Evolutionary conservation across 2,888 invertebrate species (phyloP), one percentile per base, ranked within the genome.

Genomic region (Odontocolon sp.): DNA sequence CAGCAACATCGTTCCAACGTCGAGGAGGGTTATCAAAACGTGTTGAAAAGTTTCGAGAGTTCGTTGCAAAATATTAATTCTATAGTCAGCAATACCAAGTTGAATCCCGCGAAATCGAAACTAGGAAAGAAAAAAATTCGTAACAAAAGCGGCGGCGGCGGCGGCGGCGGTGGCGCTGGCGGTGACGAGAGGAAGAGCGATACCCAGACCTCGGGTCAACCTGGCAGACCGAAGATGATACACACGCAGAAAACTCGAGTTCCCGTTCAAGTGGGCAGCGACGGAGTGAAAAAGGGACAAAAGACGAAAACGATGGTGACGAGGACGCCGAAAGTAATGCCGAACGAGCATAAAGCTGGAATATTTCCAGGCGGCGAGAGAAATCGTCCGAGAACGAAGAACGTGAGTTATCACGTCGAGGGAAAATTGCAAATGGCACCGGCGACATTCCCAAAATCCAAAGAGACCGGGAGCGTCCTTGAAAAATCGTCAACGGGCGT

Each of bases 171-270:
- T n/a, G 87, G 90, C 85, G 85, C 81, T 31, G 70, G 69, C 5
- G 4, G 82, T 85, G 88, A 88, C 54, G 81, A 81, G 5, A 81
- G 80, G 57, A 81, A 86, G 85, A 80, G 69, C 76, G 87, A 89
- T 70, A 87, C 88, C 8, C 83, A 87, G 50, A 85, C 90, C 45
- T 88, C 90, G 61, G 87, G 90, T 56, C 91, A 92, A 4, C 91
- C 93, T 0, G 92, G 89, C 6, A 83, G 95, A 28, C 95, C 95
- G 2, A 94, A 94, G 85, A 95, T 95, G 95, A 95, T 95, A 82
- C 95, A 95, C 87, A 95, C 95, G 0, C 94, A 94, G 86, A 94
- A 94, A 83, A 92, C 93, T 54, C 90, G 92, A 33, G 91, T 92
- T 1, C 90, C 93, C 0, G 91, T 92, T 0, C 92, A 92, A 61